Conservation (phyloP, 1,140 invertebrate genomes). For the Bradysia coprophila region DNA sequence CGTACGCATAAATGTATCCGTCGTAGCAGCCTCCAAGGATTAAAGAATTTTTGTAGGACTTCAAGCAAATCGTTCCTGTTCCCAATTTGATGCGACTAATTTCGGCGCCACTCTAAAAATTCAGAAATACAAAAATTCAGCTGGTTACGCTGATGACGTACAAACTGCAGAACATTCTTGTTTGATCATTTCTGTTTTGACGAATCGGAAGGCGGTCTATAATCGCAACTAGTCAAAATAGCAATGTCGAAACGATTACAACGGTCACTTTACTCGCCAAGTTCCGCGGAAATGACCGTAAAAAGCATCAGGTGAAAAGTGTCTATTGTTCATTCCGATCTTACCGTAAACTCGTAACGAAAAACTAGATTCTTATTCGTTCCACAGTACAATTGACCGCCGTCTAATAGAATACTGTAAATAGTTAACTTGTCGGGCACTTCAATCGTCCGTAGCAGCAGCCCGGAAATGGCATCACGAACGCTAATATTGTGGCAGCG, state of each 20-base stretch:
- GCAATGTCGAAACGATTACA: too few species aligned
- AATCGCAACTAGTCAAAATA: too few species aligned
- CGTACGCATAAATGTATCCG: conserved; percentile 46
- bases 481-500: conserved; percentile 41
- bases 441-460: conserved; percentile 36
- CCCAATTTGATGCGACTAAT: conserved; percentile 33
- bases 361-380: conserved; percentile 43
- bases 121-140: conserved; percentile 3
- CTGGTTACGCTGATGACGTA: conserved; percentile 3
- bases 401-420: conserved; percentile 40
- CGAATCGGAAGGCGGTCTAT: too few species aligned
- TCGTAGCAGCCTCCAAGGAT: conserved; percentile 49
- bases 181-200: too few species aligned
- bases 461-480: conserved; percentile 39
- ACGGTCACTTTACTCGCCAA: too few species aligned
- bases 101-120: conserved; percentile 32
- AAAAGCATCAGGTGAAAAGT: too few species aligned
- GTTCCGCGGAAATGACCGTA: too few species aligned
- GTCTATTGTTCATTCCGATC: conserved; percentile 3
- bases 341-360: conserved; percentile 45
- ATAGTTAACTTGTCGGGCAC: conserved; percentile 38
- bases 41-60: conserved; percentile 29
- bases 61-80: conserved; percentile 44
- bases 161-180: too few species aligned
- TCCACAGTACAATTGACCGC: conserved; percentile 43